Base-by-base conservation (phyloP, 2,113 vertebrate species). In the Corythoichthys haematopterus region DNA sequence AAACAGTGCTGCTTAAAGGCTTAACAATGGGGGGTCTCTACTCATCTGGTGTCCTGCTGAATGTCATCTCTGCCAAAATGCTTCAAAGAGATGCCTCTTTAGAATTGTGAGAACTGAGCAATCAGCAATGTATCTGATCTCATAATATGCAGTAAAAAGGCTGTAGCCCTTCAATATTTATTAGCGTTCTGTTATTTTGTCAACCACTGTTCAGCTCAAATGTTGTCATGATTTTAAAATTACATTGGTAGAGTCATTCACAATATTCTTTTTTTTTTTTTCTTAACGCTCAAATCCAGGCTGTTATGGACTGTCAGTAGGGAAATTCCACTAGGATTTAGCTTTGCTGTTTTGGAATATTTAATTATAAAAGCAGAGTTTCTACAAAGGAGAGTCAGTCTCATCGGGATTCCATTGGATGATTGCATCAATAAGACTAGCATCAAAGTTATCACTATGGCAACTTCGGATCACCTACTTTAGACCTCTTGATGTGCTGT, bases 61-160 rank as follows among this genome's bases (percentile, higher is more conserved):
- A 91, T 85, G 89, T 90, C 90, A 90, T 87, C 88, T 87, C 80
- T 85, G 77, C 69, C 67, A 46, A 70, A 78, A 79, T 33, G 55
- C 75, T 78, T 83, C 53, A 86, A 80, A 84, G 69, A 38, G 59
- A 69, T 64, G 59, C 64, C 33, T 75, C 71, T 68, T 51, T 66
- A 47, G n/a, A 64, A 50, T 61, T 4, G 12, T 47, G 40, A 48
- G 28, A 33, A 16, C 46, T 20, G 37, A 20, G 52, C 56, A 64
- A 74, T 69, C 66, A 74, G 35, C 71, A 45, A 28, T 46, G 46
- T 5, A 64, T 58, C 6, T 58, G 58, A 78, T 70, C 16, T 63
- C 1, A 60, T 69, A 51, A 61, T 12, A 57, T 2, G 3, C 1
- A 33, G 37, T 10, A 15, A 52, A 15, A 20, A 14, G 20, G 33